Base-by-base conservation (phyloP, 2,113 vertebrate species). In the Tinamus guttatus region DNA sequence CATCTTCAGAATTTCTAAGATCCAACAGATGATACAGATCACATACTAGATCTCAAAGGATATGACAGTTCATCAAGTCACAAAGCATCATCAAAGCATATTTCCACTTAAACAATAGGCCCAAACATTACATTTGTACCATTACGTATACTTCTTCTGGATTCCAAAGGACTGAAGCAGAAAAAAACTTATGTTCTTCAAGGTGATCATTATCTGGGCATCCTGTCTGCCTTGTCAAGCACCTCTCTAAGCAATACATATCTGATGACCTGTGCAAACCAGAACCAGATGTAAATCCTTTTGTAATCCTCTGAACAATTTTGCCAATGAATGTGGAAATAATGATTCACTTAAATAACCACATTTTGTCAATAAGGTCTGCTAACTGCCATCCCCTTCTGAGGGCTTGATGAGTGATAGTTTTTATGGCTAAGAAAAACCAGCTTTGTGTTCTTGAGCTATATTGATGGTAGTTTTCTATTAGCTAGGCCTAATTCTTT, bases 181-280 rank as follows among this genome's bases (percentile, higher is more conserved):
- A 88, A 32, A 19, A 14, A 81, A 86, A 71, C 28, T 64, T 36
- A 49, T 4, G 36, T 63, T 94, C 54, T 77, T 86, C 60, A 78
- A 90, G 91, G 41, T 38, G 70, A 51, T 41, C 83, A 75, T 78
- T 84, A 84, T 28, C 30, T 70, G 30, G 17, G n/a, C 54, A 16
- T 54, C 64, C 45, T 67, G 19, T 41, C 68, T 92, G 56, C 60
- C 34, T 83, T 90, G 30, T 25, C 69, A 94, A 56, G 62, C 94
- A 68, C 76, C 73, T 73, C 83, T 82, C 52, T 91, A 89, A 76
- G 62, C 24, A 30, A 59, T 7, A 75, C 14, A 19, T 65, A 93
- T 65, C 18, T 76, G 85, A 45, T 28, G 54, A 94, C 51, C 92
- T 93, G 73, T 68, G 25, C 73, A 86, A 95, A 90, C 32, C 76